phyloP scores from a whole-genome alignment of 1,140 invertebrate genomes.

The Belonocnema kinseyi region DNA sequence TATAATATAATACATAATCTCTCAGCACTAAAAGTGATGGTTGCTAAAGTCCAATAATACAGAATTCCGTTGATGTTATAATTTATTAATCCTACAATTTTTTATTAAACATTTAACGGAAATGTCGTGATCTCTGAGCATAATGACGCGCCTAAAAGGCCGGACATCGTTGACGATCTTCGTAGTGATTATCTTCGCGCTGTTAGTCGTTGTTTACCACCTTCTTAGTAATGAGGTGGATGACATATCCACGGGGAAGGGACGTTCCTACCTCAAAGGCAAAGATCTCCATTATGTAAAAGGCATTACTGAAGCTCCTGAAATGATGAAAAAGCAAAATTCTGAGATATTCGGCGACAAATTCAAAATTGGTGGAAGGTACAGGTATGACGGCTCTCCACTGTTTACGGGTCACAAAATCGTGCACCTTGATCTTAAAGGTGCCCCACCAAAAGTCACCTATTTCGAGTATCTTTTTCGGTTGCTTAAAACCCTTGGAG shows the following conservation, averaged over 20 bases:
- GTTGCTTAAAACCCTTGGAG: conserved; percentile 85
- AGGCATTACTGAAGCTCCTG: conserved; percentile 53
- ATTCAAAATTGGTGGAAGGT: conserved; percentile 32
- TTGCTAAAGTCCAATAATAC: no score
- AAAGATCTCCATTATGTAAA: conserved; percentile 52
- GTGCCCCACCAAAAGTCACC: conserved; percentile 86
- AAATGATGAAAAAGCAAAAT: conserved; percentile 37
- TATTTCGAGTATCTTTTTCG: conserved; percentile 86
- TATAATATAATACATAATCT: no score
- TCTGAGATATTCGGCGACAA: conserved; percentile 38
- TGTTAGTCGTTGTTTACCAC: conserved; percentile 67
- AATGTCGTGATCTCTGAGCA: conserved; percentile 28
- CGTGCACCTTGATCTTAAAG: conserved; percentile 94
- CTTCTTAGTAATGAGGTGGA: conserved; percentile 66
- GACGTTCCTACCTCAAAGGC: conserved; percentile 45
- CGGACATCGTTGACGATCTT: conserved; percentile 62
- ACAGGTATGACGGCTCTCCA: conserved; percentile 40
- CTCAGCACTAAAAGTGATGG: no score
- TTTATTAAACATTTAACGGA: not conserved
- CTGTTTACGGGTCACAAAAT: conserved; percentile 72
- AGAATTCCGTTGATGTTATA: no score
- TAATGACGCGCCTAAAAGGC: conserved; percentile 65
- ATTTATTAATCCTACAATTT: no score
- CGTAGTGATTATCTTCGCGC: conserved; percentile 57
- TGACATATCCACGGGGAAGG: conserved; percentile 49